Evolutionary conservation across 1,140 invertebrate species (phyloP).

Genomic region (Achatina immaculata): DNA sequence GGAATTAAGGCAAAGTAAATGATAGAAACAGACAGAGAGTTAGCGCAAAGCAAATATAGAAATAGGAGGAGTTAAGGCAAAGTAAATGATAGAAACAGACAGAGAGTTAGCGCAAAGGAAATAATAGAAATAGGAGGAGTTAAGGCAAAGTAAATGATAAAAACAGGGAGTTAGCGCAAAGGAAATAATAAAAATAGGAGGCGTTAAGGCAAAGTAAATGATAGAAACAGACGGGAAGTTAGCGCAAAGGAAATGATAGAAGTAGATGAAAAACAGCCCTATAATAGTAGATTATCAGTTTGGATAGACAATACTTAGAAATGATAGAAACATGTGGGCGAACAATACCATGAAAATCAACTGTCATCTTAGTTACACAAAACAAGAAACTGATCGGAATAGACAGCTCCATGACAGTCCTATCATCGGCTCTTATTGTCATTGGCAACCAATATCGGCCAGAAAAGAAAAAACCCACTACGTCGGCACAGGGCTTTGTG

Average conservation of each 20-base stretch:
- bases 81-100: background rate
- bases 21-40: background rate
- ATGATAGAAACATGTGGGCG: too few species aligned
- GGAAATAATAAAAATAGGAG: background rate
- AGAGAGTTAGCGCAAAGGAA: background rate
- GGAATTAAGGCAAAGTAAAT: background rate
- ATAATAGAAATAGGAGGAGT: background rate
- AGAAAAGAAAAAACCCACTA: too few species aligned
- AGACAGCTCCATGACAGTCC: too few species aligned
- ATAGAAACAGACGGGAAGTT: background rate
- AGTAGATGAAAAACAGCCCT: too few species aligned
- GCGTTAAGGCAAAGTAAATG: background rate
- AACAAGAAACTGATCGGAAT: too few species aligned
- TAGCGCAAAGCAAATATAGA: background rate
- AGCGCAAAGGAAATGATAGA: background rate
- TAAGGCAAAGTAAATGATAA: background rate
- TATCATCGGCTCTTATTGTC: too few species aligned
- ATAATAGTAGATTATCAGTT: too few species aligned
- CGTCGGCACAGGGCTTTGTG: too few species aligned
- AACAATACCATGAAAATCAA: too few species aligned
- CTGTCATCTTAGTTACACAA: too few species aligned
- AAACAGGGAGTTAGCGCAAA: background rate
- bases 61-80: background rate
- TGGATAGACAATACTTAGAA: too few species aligned
- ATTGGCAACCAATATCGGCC: too few species aligned